These are phyloP conservation scores for Erpetoichthys calabaricus DNA, from an alignment of 2,797 vertebrate genomes.

Conservation along the genomic window DNA sequence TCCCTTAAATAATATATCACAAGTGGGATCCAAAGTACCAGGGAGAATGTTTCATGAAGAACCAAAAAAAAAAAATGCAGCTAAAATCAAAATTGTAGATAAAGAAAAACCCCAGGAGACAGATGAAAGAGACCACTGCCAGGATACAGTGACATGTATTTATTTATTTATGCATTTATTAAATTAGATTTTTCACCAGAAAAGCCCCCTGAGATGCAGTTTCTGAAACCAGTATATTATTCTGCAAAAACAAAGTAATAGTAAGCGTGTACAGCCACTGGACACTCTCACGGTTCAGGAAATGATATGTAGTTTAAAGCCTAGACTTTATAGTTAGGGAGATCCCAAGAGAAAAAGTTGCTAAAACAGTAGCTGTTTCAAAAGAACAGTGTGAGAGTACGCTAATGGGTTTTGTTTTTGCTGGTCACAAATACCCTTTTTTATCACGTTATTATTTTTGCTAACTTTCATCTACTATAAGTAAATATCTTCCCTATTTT, in stretches of 20 bases:
- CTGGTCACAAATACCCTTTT: no score
- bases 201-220: not conserved
- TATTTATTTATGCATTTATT: not conserved
- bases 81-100: not conserved
- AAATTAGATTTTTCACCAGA: not conserved
- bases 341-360: no score
- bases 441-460: no score
- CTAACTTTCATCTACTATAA: no score
- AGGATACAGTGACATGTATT: slow-evolving; percentile 1
- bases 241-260: not conserved
- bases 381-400: no score
- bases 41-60: not conserved
- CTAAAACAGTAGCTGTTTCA: no score
- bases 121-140: not conserved
- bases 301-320: no score
- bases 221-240: no score
- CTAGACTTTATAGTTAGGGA: no score
- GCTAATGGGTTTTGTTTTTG: no score
- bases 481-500: no score
- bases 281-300: no score
- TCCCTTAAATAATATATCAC: not conserved
- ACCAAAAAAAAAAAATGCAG: not conserved
- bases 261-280: not conserved
- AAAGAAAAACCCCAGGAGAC: not conserved
- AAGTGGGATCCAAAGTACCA: not conserved